Conservation (phyloP, 92 coral and sea anemone genomes). For the Porites rus region DNA sequence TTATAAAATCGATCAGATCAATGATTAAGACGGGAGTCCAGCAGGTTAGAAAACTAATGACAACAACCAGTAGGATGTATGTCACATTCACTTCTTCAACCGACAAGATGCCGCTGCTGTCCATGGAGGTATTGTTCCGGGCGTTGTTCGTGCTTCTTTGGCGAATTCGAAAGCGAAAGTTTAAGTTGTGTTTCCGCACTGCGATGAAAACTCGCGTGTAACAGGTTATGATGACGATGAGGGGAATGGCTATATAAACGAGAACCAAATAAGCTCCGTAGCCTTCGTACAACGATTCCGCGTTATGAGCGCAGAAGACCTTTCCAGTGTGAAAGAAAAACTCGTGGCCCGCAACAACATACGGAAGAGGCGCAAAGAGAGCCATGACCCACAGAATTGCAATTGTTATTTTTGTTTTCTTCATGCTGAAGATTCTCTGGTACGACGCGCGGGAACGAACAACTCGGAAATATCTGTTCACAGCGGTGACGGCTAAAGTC, state of each 20-base stretch:
- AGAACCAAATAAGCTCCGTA: conserved; percentile 82
- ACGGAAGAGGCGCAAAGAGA: conserved; percentile 80
- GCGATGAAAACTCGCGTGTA: conserved; percentile 67
- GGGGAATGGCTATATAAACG: conserved; percentile 70
- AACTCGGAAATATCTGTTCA: conserved; percentile 73
- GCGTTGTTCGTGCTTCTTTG: background rate
- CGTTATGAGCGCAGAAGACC: conserved; percentile 74
- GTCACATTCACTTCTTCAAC: conserved; percentile 78
- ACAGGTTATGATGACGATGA: conserved; percentile 62
- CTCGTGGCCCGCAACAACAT: conserved; percentile 65
- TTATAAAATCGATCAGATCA: conserved; percentile 76
- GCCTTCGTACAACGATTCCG: conserved; percentile 63
- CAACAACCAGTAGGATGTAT: conserved; percentile 69
- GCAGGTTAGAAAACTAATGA: conserved; percentile 68
- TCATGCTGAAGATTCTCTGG: conserved; percentile 69
- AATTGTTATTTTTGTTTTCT: conserved; percentile 73
- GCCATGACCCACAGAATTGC: conserved; percentile 72
- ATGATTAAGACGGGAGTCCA: conserved; percentile 76
- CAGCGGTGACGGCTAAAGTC: conserved; percentile 84
- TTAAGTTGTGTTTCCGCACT: conserved; percentile 74
- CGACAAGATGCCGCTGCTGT: conserved; percentile 14
- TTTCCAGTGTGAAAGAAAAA: conserved; percentile 84
- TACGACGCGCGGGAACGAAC: conserved; percentile 67
- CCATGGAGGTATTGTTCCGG: background rate
- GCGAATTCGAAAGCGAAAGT: conserved; percentile 19